These are phyloP conservation scores for Linepithema humile DNA, from an alignment of 1,140 invertebrate genomes.

Conservation along the genomic window DNA sequence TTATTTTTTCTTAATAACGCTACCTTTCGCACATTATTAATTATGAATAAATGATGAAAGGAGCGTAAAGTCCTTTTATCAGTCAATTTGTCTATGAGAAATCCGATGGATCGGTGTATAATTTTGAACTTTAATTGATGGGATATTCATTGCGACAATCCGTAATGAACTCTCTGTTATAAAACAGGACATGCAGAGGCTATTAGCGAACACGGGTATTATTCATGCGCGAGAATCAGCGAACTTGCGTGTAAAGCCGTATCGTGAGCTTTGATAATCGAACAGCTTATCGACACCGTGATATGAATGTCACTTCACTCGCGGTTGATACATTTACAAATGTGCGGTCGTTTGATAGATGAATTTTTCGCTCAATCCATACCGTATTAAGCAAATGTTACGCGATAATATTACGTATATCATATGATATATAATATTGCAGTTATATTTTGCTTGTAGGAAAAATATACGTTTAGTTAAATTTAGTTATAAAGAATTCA, in stretches of 20 bases:
- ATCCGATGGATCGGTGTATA: background rate
- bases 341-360: slow-evolving; percentile 2
- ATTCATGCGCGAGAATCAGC: slow-evolving; percentile 4
- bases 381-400: background rate
- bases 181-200: background rate
- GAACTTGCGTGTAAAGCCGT: slow-evolving; percentile 22
- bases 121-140: slow-evolving; percentile 2
- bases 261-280: slow-evolving; percentile 18
- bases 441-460: background rate
- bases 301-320: slow-evolving; percentile 20
- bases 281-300: slow-evolving; percentile 31
- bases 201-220: slow-evolving; percentile 12
- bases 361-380: slow-evolving; percentile 11
- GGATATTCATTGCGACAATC: background rate
- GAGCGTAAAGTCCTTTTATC: background rate
- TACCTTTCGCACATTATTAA: background rate
- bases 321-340: slow-evolving; percentile 21
- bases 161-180: background rate
- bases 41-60: background rate
- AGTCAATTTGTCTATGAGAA: background rate
- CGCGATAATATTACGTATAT: background rate
- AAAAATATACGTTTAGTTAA: slow-evolving; percentile 7
- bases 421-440: slow-evolving; percentile 9
- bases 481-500: background rate
- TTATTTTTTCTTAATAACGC: background rate